Evolutionary conservation across 2,888 invertebrate species (phyloP), one percentile per base, ranked within the genome.

Genomic region (Pilophorus perplexus): DNA sequence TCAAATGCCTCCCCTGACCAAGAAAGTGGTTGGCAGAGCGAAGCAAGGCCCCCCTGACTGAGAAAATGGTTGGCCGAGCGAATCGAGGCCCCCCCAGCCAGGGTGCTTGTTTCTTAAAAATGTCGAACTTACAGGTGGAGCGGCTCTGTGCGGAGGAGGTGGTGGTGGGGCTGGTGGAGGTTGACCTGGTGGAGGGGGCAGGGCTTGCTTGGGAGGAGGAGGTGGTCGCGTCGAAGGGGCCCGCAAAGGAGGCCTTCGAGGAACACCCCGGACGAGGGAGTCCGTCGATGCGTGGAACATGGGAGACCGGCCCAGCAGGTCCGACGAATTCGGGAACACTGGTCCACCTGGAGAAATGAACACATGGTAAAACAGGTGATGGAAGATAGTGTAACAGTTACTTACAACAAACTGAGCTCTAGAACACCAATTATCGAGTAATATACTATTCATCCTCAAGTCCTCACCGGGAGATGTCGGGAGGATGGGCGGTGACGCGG

Each of bases 401-500:
- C 10, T 50, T 59, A 38, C 20, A 23, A 37, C n/a, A n/a, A n/a
- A 28, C 14, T 14, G n/a, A 55, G 8, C 6, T 8, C 23, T 10
- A 55, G 33, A 33, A 12, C 33, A 12, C 6, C 33, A 33, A 8
- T 12, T 33, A 33, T 6, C 33, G 33, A 33, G 6, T 33, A 33
- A 33, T 12, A 4, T 12, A 5, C 33, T 18, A 22, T 8, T 33
- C 33, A 33, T 33, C 33, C 12, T 6, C n/a, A 42, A 42, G 20
- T n/a, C 2, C 48, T 62, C 20, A 62, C 62, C 62, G 25, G 62
- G 62, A 2, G 27, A 16, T 62, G 44, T 46, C 8, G 62, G 79
- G 42, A 81, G 78, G 1, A 82, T 82, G 1, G 83, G 81, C 0
- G 84, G 82, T 1, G 84, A 89, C 78, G 89, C 84, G 23, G 90